A percentile compares a stretch with the other conserved stretches of the same genome.
Conservation (phyloP, 2,113 vertebrate species). For the Picathartes gymnocephalus region DNA sequence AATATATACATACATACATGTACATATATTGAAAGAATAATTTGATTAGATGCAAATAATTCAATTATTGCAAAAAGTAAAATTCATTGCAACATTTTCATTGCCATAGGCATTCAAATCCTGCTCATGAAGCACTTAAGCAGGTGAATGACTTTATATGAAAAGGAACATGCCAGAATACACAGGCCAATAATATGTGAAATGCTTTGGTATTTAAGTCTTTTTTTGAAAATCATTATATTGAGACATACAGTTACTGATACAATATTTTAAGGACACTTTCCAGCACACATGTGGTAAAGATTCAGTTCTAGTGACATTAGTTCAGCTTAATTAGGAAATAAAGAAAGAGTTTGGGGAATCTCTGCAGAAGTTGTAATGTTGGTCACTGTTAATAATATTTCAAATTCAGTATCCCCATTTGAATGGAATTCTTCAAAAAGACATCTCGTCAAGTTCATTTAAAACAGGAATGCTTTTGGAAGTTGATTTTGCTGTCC, state of each 20-base stretch:
- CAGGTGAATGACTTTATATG: not conserved
- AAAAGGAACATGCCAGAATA: not conserved
- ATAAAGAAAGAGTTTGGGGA: not conserved
- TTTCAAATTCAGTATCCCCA: not conserved
- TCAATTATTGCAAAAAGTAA: not conserved
- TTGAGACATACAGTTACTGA: not conserved
- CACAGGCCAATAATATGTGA: not conserved
- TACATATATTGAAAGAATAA: not conserved
- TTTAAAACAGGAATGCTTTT: not conserved
- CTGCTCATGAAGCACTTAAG: not conserved
- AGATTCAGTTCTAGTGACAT: not conserved
- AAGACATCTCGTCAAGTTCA: not conserved
- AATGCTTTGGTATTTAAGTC: not conserved
- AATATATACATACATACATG: too few relatives aligned
- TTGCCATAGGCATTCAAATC: not conserved
- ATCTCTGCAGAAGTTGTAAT: not conserved
- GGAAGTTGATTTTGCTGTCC: not conserved
- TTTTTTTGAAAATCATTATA: not conserved
- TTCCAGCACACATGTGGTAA: not conserved
- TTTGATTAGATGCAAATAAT: not conserved
- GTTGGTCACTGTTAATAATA: not conserved
- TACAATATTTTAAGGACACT: not conserved
- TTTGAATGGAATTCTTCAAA: not conserved
- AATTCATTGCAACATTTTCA: not conserved
- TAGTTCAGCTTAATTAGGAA: not conserved